phyloP scores from a whole-genome alignment of 2,113 vertebrate species.

The Epinephelus moara region DNA sequence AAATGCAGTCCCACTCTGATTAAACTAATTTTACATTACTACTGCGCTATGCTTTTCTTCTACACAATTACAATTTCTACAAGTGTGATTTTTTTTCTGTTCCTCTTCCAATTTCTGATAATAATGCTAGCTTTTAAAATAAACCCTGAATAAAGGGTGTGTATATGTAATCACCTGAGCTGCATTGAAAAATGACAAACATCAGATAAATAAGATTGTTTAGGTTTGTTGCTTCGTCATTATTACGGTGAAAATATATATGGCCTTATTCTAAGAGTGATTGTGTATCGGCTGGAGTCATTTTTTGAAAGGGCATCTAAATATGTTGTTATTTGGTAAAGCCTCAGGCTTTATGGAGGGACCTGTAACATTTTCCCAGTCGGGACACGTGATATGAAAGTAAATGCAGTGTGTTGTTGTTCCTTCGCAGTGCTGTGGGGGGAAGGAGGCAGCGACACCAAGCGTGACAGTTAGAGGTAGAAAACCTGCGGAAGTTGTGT shows the following conservation, averaged over 20 bases:
- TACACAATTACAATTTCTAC: neutral
- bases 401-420: constrained; percentile 66
- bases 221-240: neutral
- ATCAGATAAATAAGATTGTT: neutral
- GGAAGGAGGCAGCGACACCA: neutral
- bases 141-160: neutral
- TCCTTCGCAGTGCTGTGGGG: constrained; percentile 8
- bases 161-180: neutral
- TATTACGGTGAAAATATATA: neutral
- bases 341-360: neutral
- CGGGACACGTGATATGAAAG: constrained; percentile 71
- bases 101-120: constrained; percentile 11
- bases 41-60: neutral
- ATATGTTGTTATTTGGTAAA: neutral
- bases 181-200: neutral
- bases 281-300: neutral
- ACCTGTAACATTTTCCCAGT: constrained; percentile 16
- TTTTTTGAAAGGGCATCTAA: neutral
- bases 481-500: neutral
- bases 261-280: neutral
- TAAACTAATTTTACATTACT: neutral
- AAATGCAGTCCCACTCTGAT: neutral
- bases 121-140: neutral
- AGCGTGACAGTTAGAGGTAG: neutral
- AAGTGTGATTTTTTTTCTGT: neutral